Base-by-base conservation (phyloP, 2,113 vertebrate species). In the Equus przewalskii region DNA sequence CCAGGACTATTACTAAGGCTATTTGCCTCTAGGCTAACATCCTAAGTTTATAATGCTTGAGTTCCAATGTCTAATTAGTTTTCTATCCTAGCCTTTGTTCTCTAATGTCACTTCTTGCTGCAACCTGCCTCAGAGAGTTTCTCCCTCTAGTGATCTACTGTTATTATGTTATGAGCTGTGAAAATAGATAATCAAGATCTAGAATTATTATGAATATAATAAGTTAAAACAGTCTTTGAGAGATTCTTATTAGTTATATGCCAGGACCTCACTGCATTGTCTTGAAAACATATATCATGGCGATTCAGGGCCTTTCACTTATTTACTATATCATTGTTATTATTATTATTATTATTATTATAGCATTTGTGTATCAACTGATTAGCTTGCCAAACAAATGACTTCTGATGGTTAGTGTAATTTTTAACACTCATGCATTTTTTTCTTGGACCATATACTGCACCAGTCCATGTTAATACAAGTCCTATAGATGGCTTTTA, bases 61-160 rank as follows among this genome's bases (percentile, higher is more conserved):
- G 58, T 90, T 98, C 73, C 69, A 90, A 46, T 70, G 64, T 91
- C 91, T 98, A 98, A 98, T 97, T 97, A 98, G 94, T 97, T 95
- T 92, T 89, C 79, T 91, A 81, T 94, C 69, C 75, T 97, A 94
- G 87, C 83, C 93, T 96, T 94, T 97, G 97, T 94, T 96, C 83
- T 95, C 54, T 83, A 67, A 78, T 93, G 97, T 97, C 95, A 89
- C 28, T 93, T 96, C 75, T 97, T 76, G 46, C 82, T 90, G 69
- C 36, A 84, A 70, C 56, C 92, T 97, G 82, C 73, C 85, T 96
- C 62, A 83, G 30, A 94, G 84, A 96, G 22, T 83, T 94, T 89
- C 65, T 91, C 30, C n/a, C 72, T 93, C 89, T 87, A 72, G 79
- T 97, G 96, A 93, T 85, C 72, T 96, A 83, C 76, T 89, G 70